A percentile compares a stretch with the other conserved stretches of the same genome.
Conservation (phyloP, 2,888 invertebrate species). For the Micoletzkya japonica region DNA sequence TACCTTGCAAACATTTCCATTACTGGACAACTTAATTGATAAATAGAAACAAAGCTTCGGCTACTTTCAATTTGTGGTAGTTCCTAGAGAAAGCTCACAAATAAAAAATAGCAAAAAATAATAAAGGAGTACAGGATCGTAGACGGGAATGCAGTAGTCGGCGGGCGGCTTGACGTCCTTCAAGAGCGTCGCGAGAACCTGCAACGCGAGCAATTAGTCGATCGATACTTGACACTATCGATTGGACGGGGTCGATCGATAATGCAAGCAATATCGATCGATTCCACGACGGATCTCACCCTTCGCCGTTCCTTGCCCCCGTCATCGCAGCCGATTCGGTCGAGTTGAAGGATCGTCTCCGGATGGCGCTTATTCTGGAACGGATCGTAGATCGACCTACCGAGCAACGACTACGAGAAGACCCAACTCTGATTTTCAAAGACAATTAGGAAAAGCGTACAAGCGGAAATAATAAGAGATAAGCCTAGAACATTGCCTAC, state of each 20-base stretch:
- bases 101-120: neutral
- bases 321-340: constrained; percentile 20
- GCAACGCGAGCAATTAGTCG: neutral
- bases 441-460: too few relatives aligned
- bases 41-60: neutral
- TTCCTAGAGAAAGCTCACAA: too few relatives aligned
- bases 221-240: neutral
- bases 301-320: constrained; percentile 29
- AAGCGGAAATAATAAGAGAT: too few relatives aligned
- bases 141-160: constrained; percentile 42
- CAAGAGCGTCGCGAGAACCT: constrained; percentile 29
- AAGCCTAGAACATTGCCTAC: too few relatives aligned
- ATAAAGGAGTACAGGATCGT: constrained; percentile 35
- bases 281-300: too few relatives aligned
- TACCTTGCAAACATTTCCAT: too few relatives aligned
- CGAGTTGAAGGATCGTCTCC: constrained; percentile 32
- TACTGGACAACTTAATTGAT: neutral
- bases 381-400: neutral
- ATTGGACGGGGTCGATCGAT: neutral
- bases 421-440: constrained; percentile 3
- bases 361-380: constrained; percentile 38
- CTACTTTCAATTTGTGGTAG: too few relatives aligned
- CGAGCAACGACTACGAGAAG: constrained; percentile 3
- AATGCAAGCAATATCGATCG: too few relatives aligned
- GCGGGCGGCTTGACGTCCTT: constrained; percentile 35